Evolutionary conservation across 53 echinoderm and acorn worm genomes (phyloP).

Genomic region (Arbacia lixula): DNA sequence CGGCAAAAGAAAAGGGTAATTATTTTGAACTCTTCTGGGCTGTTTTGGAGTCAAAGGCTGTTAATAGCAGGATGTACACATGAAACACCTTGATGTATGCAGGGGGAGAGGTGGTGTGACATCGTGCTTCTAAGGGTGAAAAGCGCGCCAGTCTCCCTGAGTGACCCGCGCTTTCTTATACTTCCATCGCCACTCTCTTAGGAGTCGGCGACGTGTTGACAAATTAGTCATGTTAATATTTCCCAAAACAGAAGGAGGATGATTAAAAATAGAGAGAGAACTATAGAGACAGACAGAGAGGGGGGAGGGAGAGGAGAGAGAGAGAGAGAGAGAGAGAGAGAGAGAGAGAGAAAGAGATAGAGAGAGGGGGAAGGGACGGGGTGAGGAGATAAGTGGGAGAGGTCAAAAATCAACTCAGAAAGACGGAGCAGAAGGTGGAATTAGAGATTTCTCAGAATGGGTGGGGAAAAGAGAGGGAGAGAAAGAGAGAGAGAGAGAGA

Average conservation of each 20-base stretch:
- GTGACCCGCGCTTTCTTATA: no score
- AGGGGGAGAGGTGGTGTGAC: background rate
- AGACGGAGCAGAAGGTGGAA: background rate
- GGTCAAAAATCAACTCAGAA: no score
- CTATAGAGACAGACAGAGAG: background rate
- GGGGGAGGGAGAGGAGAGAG: background rate
- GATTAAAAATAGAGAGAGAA: background rate
- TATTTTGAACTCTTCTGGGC: no score
- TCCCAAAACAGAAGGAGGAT: background rate
- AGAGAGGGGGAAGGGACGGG: background rate
- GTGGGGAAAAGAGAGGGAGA: background rate
- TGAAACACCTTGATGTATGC: constrained; percentile 40
- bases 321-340: background rate
- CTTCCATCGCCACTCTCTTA: constrained; percentile 3
- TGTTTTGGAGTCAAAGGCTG: no score
- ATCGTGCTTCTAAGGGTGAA: background rate
- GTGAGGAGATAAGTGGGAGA: no score
- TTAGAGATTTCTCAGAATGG: background rate
- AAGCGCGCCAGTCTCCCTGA: no score
- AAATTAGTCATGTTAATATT: constrained; percentile 52
- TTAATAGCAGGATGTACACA: constrained; percentile 41
- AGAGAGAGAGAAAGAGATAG: background rate
- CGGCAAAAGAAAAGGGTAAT: no score
- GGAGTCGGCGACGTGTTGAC: constrained; percentile 28
- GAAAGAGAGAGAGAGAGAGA: background rate